Conservation (phyloP, 92 coral and sea anemone genomes). For the Palythoa grandis region DNA sequence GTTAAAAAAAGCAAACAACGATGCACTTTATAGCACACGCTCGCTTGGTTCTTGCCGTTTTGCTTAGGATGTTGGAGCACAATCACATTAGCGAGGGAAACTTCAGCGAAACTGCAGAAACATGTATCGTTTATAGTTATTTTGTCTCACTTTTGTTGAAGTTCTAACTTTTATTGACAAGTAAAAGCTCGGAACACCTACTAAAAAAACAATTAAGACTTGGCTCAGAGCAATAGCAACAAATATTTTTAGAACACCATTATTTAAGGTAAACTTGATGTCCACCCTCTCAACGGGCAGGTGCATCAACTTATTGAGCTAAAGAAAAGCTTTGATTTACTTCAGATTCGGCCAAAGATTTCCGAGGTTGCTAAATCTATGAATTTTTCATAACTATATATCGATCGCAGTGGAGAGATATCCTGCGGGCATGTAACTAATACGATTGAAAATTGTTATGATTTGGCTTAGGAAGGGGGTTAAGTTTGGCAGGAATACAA, state of each 20-base stretch:
- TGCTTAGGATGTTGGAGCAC: neutral
- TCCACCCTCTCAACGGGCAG: conserved; percentile 43
- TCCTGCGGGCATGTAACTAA: conserved; percentile 19
- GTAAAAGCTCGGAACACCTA: conserved; percentile 28
- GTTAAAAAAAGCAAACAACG: neutral
- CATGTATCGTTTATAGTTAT: neutral
- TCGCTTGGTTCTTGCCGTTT: neutral
- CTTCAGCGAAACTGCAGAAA: neutral
- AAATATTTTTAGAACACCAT: conserved; percentile 42
- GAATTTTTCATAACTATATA: conserved; percentile 23
- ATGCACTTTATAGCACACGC: conserved; percentile 6
- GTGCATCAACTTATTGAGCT: conserved; percentile 57
- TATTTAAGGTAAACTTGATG: conserved; percentile 67
- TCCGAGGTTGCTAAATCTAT: conserved; percentile 12
- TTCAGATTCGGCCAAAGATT: conserved; percentile 38
- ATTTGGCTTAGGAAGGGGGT: conserved; percentile 18
- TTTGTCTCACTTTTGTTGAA: conserved; percentile 9
- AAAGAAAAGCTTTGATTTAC: conserved; percentile 56
- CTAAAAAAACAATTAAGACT: conserved; percentile 76
- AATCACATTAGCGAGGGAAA: neutral
- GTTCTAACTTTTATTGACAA: conserved; percentile 38
- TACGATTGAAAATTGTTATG: neutral
- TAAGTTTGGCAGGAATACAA: conserved; percentile 6
- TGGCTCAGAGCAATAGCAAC: conserved; percentile 64
- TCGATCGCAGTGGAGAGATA: neutral